Base-by-base conservation (phyloP, 2,888 invertebrate species). In the Chirona hameri region DNA sequence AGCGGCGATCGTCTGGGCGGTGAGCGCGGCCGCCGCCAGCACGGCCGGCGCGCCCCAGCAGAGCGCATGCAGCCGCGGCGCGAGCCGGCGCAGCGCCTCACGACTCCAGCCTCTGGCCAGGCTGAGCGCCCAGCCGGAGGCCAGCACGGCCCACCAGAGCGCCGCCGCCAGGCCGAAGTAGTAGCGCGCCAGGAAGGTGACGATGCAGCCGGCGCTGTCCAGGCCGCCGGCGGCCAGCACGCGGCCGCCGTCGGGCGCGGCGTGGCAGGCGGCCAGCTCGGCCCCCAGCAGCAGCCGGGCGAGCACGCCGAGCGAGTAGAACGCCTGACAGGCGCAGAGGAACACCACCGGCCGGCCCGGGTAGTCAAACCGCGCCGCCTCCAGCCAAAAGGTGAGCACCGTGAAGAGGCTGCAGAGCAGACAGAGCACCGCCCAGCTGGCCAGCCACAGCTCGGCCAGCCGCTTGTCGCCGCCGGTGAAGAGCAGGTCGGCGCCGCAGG, bases 31-130 rank as follows among this genome's bases (percentile, higher is more conserved):
- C 24, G n/a, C 24, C n/a, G n/a, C 60, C 60, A 60, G 60, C 9
- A 60, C 60, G 24, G 60, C 60, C 60, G 60, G 60, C 60, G n/a
- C 60, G 60, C 60, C 60, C 60, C 60, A 60, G 60, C 60, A 21
- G 60, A n/a, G 24, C 24, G 60, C 60, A 24, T 60, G 60, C 60
- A 60, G 60, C 60, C 60, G 60, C 18, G 60, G 24, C 24, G 60
- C 60, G 15, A 60, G 60, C 24, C 9, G 24, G 9, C n/a, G 60
- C 60, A 60, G 60, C 60, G 24, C 24, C 24, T 60, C 24, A 1
- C 24, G 24, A 9, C 24, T 60, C 60, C 60, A 60, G 24, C 60
- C 24, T 7, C 60, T 21, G n/a, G n/a, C 60, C 7, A n/a, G 9
- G 7, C 24, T 0, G 24, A 60, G 60, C 7, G 21, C 21, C 60